Evolutionary conservation across 2,888 invertebrate genomes (phyloP).

Genomic region (Brenthis ino): DNA sequence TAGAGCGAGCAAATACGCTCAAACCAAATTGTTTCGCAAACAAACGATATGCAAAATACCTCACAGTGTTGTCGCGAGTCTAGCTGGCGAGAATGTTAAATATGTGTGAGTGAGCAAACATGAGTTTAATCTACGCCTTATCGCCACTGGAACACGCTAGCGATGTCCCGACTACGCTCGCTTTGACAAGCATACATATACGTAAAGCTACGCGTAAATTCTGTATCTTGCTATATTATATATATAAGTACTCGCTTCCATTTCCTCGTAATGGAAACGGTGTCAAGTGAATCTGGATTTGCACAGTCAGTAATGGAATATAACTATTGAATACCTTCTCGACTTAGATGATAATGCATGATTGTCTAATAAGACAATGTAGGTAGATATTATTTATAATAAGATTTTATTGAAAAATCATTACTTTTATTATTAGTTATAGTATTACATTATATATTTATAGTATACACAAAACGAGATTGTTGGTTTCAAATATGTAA

Average conservation of each 20-base stretch:
- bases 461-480: too few species aligned
- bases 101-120: conserved; percentile 76
- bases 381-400: too few species aligned
- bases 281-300: conserved; percentile 54
- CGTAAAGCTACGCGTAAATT: conserved; percentile 29
- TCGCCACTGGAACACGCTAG: conserved; percentile 54
- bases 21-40: conserved; percentile 72
- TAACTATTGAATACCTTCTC: conserved; percentile 40
- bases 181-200: conserved; percentile 33
- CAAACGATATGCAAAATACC: conserved; percentile 73
- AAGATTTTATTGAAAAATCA: too few species aligned
- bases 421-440: too few species aligned
- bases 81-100: conserved; percentile 70
- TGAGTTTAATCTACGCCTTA: conserved; percentile 77
- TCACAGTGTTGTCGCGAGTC: conserved; percentile 63
- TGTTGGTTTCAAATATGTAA: neutral
- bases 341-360: conserved; percentile 17
- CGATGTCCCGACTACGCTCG: conserved; percentile 39
- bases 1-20: conserved; percentile 57
- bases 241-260: conserved; percentile 40
- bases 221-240: conserved; percentile 26
- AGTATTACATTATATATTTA: too few species aligned
- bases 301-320: conserved; percentile 44
- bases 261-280: conserved; percentile 49
- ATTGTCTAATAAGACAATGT: neutral